Percentiles rank a stretch among this genome's conserved stretches.
Conservation (phyloP, 2,888 invertebrate species). For the Andrena chrysosceles region DNA sequence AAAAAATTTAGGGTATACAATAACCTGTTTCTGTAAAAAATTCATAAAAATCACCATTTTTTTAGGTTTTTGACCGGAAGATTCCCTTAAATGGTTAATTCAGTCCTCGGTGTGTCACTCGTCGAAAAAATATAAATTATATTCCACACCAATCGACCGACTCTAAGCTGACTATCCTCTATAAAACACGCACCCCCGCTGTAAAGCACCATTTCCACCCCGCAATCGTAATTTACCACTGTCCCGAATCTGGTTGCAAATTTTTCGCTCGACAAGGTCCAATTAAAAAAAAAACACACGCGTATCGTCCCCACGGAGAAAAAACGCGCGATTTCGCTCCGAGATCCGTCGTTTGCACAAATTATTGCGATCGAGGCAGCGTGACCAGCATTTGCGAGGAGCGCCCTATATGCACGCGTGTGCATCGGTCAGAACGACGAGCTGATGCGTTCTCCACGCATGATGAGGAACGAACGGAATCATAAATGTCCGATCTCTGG, state of each 20-base stretch:
- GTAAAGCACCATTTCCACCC: too few species aligned
- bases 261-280: slow-evolving; percentile 30
- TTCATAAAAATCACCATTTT: too few species aligned
- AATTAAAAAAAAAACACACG: slow-evolving; percentile 36
- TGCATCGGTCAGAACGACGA: slow-evolving; percentile 30
- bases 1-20: too few species aligned
- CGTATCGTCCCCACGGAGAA: neutral
- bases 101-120: neutral
- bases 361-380: slow-evolving; percentile 34
- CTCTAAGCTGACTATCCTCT: neutral
- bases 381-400: slow-evolving; percentile 32
- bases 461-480: slow-evolving; percentile 67
- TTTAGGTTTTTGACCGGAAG: too few species aligned
- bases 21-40: too few species aligned
- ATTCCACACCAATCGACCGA: neutral
- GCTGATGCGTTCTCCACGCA: slow-evolving; percentile 49
- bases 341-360: slow-evolving; percentile 7
- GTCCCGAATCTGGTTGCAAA: slow-evolving; percentile 2
- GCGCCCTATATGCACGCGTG: neutral
- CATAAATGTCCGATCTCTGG: slow-evolving; percentile 66
- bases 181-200: neutral
- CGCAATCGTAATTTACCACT: neutral
- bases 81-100: too few species aligned
- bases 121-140: neutral
- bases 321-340: slow-evolving; percentile 20